Evolutionary conservation across 2,113 vertebrate species (phyloP), one percentile per base, ranked within the genome.

Genomic region (Gobio gobio): DNA sequence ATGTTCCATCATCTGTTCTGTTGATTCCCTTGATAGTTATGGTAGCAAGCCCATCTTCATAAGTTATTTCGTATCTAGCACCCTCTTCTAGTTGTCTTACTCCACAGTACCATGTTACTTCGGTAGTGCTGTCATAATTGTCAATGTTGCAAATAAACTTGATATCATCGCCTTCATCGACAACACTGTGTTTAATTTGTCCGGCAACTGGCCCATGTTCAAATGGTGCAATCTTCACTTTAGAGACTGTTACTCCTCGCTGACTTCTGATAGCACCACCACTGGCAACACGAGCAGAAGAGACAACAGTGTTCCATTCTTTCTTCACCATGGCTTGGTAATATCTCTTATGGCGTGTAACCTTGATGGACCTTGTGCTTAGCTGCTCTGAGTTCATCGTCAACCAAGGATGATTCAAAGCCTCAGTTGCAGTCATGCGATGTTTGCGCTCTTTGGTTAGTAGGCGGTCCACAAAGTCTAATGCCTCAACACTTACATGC

Each of bases 81-180:
- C 90, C 94, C 87, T 91, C 95, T 90, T 99, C 98, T 58, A 99
- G 92, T 82, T 99, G 98, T 85, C 97, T 95, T 85, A 99, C 96
- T n/a, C 98, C 98, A 75, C 96, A 98, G 90, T 99, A 99, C 98
- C 98, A 99, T 10, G 96, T 99, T 45, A 99, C 97, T 91, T 99
- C 95, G 72, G 97, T 99, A 70, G 94, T 94, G 85, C 97, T 95
- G 87, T 99, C 98, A 33, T 98, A 99, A 90, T 99, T 99, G 88
- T 99, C 98, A 91, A 99, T 97, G 45, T 89, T 96, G 90, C 98
- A 99, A 26, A 94, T 89, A 0, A 98, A 98, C 91, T 97, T 99
- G 85, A 94, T 95, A 66, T 92, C 93, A 4, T 95, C 95, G 63
- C 96, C 96, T 93, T 98, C 97, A 89, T 96, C 95, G 26, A 90